Evolutionary conservation across 2,113 vertebrate species (phyloP).

Genomic region (Salvelinus sp.): DNA sequence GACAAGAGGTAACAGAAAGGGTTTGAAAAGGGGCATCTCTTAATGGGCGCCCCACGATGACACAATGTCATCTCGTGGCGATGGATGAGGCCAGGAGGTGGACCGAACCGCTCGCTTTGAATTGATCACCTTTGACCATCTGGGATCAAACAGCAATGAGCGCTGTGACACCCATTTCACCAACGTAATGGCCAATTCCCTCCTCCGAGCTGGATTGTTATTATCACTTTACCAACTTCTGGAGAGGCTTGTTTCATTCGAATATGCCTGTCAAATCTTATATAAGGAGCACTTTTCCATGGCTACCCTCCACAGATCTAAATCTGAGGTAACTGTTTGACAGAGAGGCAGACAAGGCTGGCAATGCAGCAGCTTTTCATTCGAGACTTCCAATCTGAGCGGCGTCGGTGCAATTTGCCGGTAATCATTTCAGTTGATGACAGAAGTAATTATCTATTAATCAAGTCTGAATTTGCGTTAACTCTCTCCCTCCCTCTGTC

Average conservation of each 20-base stretch:
- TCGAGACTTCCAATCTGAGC: neutral
- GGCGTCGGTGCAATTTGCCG: neutral
- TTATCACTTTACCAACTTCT: neutral
- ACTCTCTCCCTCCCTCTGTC: neutral
- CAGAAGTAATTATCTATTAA: conserved; percentile 49
- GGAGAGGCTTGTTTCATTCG: neutral
- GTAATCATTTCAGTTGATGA: conserved; percentile 23
- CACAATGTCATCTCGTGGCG: neutral
- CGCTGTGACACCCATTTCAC: neutral
- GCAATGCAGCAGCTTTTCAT: neutral
- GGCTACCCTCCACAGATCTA: too few relatives aligned
- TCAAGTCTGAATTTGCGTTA: conserved; percentile 24
- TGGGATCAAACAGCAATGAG: neutral
- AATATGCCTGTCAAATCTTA: neutral
- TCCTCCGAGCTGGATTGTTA: neutral
- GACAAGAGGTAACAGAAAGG: neutral
- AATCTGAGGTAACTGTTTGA: too few relatives aligned
- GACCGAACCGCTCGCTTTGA: neutral
- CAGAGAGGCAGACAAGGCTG: neutral
- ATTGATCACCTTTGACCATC: neutral
- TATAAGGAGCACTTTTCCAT: too few relatives aligned
- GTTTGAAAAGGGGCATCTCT: neutral
- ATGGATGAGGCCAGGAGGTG: neutral
- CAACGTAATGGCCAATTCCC: neutral
- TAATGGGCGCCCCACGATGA: neutral